Evolutionary conservation across 2,797 vertebrate species (phyloP), one percentile per base, ranked within the genome.

Genomic region (Podarcis lilfordi): DNA sequence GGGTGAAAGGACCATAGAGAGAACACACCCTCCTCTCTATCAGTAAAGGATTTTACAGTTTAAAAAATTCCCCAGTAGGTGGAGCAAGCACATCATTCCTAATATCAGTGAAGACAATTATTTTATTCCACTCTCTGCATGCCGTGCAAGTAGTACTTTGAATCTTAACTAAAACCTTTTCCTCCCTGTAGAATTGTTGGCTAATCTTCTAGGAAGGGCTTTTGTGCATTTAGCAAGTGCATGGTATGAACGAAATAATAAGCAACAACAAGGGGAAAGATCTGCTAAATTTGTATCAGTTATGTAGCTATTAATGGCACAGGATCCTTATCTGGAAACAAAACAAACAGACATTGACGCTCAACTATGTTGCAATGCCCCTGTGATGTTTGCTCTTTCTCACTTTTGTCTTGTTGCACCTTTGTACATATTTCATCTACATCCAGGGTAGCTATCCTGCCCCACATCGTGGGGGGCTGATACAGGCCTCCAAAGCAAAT

Each of bases 11-110:
- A 5, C 17, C n/a, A 19, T n/a, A 19, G n/a, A 85, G 71, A 61
- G 8, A n/a, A 25, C 29, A 21, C 64, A 3, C 6, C 29, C 8
- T 37, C 9, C 15, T 68, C 40, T 50, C 59, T 61, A 80, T 9
- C 71, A 82, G 19, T 29, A 68, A 55, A 1, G 29, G 1, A 6
- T 78, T 84, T 72, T 43, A 13, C 35, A 69, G 1, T 32, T 59
- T 79, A 9, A 61, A 80, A 78, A 71, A 11, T 4, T 86, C 88
- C 4, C 95, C 95, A 94, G 93, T 79, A 94, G 95, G 64, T 89
- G 95, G 95, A 91, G 95, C 50, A 91, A 87, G n/a, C 79, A 37
- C 86, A 21, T 74, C 40, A 27, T 29, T 86, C 15, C 15, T 66
- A n/a, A 69, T 1, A 23, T 0, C 35, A 15, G 1, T 29, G 32